These are phyloP conservation scores for Zootermopsis nevadensis DNA, from an alignment of 2,888 invertebrate genomes.

Conservation along the genomic window DNA sequence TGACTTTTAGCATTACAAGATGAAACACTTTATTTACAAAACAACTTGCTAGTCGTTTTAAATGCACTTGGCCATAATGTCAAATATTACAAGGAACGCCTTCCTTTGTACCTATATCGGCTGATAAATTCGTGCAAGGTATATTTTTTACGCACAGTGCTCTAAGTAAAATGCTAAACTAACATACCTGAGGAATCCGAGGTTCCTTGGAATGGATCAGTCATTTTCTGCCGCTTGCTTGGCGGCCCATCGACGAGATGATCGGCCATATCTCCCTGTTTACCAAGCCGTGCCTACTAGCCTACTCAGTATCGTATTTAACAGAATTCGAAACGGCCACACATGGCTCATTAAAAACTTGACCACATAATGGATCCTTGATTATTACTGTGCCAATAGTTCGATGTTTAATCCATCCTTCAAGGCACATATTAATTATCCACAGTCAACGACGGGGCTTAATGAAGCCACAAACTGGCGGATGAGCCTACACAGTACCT, in stretches of 20 bases:
- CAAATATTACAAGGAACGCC: slow-evolving; percentile 52
- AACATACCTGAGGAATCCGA: slow-evolving; percentile 83
- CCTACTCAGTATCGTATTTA: slow-evolving; percentile 60
- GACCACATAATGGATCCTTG: slow-evolving; percentile 59
- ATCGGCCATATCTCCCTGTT: slow-evolving; percentile 87
- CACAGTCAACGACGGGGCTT: slow-evolving; percentile 83
- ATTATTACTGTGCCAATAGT: slow-evolving; percentile 69
- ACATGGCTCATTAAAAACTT: slow-evolving; percentile 63
- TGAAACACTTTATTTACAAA: slow-evolving; percentile 13
- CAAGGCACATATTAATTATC: slow-evolving; percentile 81
- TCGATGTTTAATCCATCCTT: slow-evolving; percentile 77
- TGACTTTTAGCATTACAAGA: not conserved
- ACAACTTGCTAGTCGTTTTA: slow-evolving; percentile 22
- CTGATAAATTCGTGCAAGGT: slow-evolving; percentile 31
- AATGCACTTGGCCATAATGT: slow-evolving; percentile 43
- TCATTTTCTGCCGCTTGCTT: slow-evolving; percentile 93
- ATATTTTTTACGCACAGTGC: slow-evolving; percentile 45
- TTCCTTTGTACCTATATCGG: slow-evolving; percentile 42
- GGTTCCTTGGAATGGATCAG: slow-evolving; percentile 83
- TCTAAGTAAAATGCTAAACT: slow-evolving; percentile 52
- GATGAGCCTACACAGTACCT: slow-evolving; percentile 66
- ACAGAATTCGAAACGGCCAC: slow-evolving; percentile 62
- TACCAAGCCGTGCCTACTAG: slow-evolving; percentile 66
- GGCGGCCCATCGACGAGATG: slow-evolving; percentile 95
- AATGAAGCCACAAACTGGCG: slow-evolving; percentile 75